Conservation (phyloP, 2,888 invertebrate genomes). For the Amblyjoppa proteus region DNA sequence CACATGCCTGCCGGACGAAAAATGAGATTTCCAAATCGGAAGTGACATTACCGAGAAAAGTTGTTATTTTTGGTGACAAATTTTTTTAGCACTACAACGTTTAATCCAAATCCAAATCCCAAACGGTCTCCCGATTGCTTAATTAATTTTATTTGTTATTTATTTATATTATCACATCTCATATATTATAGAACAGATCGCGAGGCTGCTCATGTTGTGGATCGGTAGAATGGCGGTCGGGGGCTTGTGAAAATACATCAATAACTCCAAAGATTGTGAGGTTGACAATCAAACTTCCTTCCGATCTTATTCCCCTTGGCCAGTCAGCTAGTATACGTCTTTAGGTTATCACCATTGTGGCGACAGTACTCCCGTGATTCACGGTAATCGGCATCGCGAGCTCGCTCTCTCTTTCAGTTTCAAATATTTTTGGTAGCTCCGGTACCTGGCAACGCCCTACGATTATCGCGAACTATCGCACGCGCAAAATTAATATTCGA, state of each 20-base stretch:
- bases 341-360: no score
- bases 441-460: background rate
- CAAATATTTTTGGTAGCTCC: background rate
- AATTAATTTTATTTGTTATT: background rate
- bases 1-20: no score
- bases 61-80: no score
- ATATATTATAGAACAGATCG: background rate
- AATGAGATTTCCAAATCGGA: no score
- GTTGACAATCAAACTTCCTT: background rate
- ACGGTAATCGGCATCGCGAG: background rate
- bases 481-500: background rate
- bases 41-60: no score
- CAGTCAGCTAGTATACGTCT: background rate
- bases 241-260: background rate
- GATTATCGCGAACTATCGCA: background rate
- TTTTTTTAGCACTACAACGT: no score
- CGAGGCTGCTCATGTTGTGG: background rate
- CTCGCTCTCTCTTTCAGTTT: background rate
- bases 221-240: background rate
- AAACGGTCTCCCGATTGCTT: background rate
- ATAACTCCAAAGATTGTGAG: background rate
- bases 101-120: no score
- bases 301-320: background rate
- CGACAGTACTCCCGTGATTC: background rate
- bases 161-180: no score